Conservation (phyloP, 2,113 vertebrate genomes). For the Origma solitaria region DNA sequence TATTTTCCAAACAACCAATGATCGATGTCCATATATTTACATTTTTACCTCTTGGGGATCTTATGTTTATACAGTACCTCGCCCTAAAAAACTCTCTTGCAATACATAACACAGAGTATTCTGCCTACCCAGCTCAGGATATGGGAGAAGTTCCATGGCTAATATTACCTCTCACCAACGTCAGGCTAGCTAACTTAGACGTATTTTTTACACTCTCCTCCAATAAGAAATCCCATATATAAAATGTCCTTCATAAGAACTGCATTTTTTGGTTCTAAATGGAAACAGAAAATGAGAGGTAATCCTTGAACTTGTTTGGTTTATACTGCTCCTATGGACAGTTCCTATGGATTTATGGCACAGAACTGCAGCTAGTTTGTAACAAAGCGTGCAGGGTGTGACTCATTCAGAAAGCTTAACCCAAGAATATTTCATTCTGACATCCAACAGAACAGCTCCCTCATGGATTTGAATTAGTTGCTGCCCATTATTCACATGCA, state of each 20-base stretch:
- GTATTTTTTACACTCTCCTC: not conserved
- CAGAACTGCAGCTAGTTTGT: not conserved
- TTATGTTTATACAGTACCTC: not conserved
- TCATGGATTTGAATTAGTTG: not conserved
- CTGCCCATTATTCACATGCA: not conserved
- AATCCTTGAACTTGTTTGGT: not conserved
- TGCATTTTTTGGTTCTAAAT: not conserved
- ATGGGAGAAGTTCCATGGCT: not conserved
- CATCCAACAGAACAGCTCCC: not conserved
- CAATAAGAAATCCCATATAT: not conserved
- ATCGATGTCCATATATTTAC: not conserved
- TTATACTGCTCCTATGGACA: not conserved
- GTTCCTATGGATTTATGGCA: not conserved
- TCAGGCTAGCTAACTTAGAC: not conserved
- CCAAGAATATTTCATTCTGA: constrained; percentile 4
- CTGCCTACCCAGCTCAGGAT: not conserved
- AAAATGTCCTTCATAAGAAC: not conserved
- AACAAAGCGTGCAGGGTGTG: not conserved
- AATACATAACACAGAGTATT: not conserved
- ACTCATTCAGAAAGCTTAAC: not conserved
- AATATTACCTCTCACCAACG: not conserved
- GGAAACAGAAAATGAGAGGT: not conserved
- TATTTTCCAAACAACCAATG: constrained; percentile 15
- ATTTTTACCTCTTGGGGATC: not conserved
- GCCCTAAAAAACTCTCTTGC: not conserved